Evolutionary conservation across 2,888 invertebrate species (phyloP), one percentile per base, ranked within the genome.

Genomic region (Teleogryllus oceanicus): DNA sequence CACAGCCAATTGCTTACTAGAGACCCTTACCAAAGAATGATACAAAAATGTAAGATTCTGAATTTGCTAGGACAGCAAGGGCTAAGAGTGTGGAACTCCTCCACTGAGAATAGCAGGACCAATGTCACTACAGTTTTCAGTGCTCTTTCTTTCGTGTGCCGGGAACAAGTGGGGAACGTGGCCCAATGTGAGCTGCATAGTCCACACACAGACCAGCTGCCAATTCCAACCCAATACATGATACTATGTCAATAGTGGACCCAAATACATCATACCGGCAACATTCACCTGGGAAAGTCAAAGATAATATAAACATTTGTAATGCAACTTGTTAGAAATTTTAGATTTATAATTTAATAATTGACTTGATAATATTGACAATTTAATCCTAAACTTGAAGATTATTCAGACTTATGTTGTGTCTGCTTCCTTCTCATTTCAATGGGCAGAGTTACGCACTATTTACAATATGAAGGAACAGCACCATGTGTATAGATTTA

Each of bases 181-280:
- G 94, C 0, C 94, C 94, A 11, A 94, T 92, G 85, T 94, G 94
- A 3, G 94, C 93, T 0, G 95, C 94, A 84, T 94, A 95, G 87
- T 96, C 95, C 0, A 95, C 94, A 84, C 94, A 94, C 78, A 96
- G 88, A 78, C 95, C 95, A 82, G 94, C 93, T 4, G 94, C 94
- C 51, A 95, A 88, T 84, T 95, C 94, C 16, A 95, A 88, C 50
- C 93, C 94, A 80, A 95, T 94, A 85, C 94, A 94, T 79, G 94
- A 93, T 13, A 93, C 93, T 79, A 94, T 91, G 85, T 95, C 95
- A 74, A 96, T 92, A 4, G 94, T 94, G 85, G 89, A 8, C 93
- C 94, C 94, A 91, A 89, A 85, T 93, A 92, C 93, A 94, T 94
- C 85, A 91, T 92, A 2, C 94, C 94, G 83, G 92, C 90, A 16